Percentiles rank a stretch among this genome's conserved stretches.
Conservation (phyloP, 2,113 vertebrate species). For the Phyllostomus hastatus region DNA sequence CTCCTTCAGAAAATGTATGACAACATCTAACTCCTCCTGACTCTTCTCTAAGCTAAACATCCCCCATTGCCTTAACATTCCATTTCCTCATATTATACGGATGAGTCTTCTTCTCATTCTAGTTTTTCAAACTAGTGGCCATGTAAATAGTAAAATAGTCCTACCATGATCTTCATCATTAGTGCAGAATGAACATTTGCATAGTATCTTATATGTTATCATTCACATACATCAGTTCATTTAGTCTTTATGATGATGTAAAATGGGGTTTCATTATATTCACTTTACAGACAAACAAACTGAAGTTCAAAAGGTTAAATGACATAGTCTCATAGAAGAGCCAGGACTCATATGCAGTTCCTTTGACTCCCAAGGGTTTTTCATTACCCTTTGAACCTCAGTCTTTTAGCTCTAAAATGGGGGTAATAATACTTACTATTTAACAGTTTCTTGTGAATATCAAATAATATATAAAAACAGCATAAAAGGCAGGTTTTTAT, state of each 20-base stretch:
- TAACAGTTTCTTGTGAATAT: conserved; percentile 8
- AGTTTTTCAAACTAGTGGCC: not conserved
- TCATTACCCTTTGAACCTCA: not conserved
- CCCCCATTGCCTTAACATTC: not conserved
- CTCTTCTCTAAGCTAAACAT: not conserved
- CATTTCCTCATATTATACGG: not conserved
- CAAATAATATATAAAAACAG: not conserved
- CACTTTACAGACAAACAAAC: not conserved
- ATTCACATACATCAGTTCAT: not conserved
- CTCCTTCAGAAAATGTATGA: not conserved
- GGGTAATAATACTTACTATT: not conserved
- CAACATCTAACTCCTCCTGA: not conserved
- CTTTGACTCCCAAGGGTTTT: not conserved
- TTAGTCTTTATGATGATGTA: not conserved
- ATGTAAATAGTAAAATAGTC: conserved; percentile 2
- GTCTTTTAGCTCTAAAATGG: not conserved
- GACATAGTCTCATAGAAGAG: not conserved
- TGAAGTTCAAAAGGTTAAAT: not conserved
- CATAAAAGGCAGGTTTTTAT: not conserved
- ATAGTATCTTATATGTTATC: not conserved
- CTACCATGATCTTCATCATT: not conserved
- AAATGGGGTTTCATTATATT: not conserved
- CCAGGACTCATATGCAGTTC: not conserved
- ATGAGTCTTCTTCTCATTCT: not conserved
- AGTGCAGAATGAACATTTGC: not conserved